Evolutionary conservation across 2,113 vertebrate genomes (phyloP).

Genomic region (Calidris pygmaea): DNA sequence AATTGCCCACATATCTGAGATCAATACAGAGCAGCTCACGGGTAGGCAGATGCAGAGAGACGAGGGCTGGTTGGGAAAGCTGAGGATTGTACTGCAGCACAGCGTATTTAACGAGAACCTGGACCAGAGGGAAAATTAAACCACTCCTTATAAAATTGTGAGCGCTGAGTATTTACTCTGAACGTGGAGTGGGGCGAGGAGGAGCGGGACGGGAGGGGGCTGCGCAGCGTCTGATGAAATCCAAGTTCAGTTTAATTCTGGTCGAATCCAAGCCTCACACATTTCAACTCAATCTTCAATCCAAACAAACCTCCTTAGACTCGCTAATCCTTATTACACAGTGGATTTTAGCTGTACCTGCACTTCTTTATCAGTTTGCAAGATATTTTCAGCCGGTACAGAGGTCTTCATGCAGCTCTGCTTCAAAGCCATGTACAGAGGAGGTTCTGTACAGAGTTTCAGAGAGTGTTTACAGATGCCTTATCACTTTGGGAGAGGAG

Average conservation of each 20-base stretch:
- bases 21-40: constrained; percentile 21
- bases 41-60: constrained; percentile 4
- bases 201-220: not conserved
- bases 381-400: constrained; percentile 67
- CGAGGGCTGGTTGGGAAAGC: constrained; percentile 17
- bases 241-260: constrained; percentile 35
- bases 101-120: not conserved
- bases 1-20: constrained; percentile 65
- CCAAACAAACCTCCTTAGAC: constrained; percentile 56
- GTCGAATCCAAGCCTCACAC: constrained; percentile 19
- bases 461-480: constrained; percentile 75
- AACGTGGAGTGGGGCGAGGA: not conserved
- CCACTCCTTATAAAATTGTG: not conserved
- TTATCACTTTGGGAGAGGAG: constrained; percentile 61
- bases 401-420: constrained; percentile 69
- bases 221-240: not conserved
- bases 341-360: constrained; percentile 71
- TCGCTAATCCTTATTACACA: constrained; percentile 70
- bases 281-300: constrained; percentile 59
- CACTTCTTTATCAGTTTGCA: constrained; percentile 73
- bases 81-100: not conserved
- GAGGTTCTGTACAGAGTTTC: constrained; percentile 57
- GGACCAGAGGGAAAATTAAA: constrained; percentile 5
- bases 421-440: constrained; percentile 74
- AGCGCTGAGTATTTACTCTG: constrained; percentile 1